Evolutionary conservation across 2,888 invertebrate genomes (phyloP), one percentile per base, ranked within the genome.

Genomic region (Arrhopalites spinosus): DNA sequence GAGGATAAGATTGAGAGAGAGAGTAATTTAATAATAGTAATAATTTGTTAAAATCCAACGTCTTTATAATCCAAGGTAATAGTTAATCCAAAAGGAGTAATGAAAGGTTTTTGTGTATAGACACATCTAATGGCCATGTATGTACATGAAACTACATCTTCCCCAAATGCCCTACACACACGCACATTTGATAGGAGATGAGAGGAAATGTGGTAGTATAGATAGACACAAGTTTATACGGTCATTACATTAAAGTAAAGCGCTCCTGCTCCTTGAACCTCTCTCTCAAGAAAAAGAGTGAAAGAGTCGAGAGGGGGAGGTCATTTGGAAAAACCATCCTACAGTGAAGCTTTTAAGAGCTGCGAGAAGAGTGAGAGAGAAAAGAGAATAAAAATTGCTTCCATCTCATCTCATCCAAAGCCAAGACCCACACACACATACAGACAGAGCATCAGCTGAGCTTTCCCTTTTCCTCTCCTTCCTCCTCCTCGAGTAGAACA

Each of bases 271-370:
- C 36, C 36, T 36, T 11, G 5, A 36, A 36, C 5, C 11, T 15
- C 15, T 3, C 8, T 8, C 7, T 15, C 23, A 27, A 29, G 45
- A 66, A 15, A 45, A 47, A 73, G 50, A 8, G 17, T n/a, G 53
- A 67, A 25, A 36, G 47, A 29, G 29, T 36, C 43, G 30, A 64
- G 29, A 63, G 29, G 75, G 70, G 70, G 64, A 75, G 75, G 75
- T 75, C 70, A 75, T 75, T 75, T 75, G 64, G 64, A 50, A 75
- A 75, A 47, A 69, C 20, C 53, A 53, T 20, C n/a, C 8, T 25
- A 25, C 63, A 69, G 64, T 36, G 20, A 70, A 70, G 75, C 69
- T 75, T 74, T 74, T 75, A 75, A 75, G 70, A 63, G 69, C 29
- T 29, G 1, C 64, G 59, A 53, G 53, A n/a, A 36, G 36, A 36